Base-by-base conservation (phyloP, 2,888 invertebrate species). In the Pammene aurita region DNA sequence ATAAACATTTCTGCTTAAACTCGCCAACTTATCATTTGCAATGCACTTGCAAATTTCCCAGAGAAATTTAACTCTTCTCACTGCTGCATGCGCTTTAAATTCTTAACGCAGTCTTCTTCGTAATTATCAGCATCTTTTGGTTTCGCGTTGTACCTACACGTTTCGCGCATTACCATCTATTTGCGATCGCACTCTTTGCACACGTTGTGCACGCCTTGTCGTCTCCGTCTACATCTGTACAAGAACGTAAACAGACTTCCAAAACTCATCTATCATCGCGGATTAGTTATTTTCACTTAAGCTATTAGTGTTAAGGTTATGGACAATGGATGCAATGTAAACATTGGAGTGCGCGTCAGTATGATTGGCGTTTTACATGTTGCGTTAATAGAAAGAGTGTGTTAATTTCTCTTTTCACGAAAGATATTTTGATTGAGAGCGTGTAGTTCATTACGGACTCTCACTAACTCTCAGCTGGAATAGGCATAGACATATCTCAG, bases 121-220 rank as follows among this genome's bases (percentile, higher is more conserved):
- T 65, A 58, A 60, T 69, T 69, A 60, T 55, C 38, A 48, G 54
- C 26, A 46, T 48, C 34, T 50, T 60, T 71, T 26, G 52, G 62
- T 60, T 72, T 55, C 11, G 42, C 34, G 73, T 69, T 71, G 72
- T 72, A 74, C 26, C 26, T 26, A 26, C 80, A 79, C 76, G 81
- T 74, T 78, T 78, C 70, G 72, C 73, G 76, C 77, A 81, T 80
- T 79, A 79, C 69, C 75, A 75, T 76, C 72, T 76, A 75, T 76
- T 77, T 78, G 73, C 77, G 73, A 74, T 78, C 76, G 73, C 66
- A 62, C 60, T 73, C 72, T 77, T 75, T 74, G 72, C 74, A 72
- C 75, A 75, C 78, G 74, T 78, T 76, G 72, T 74, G 73, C 69
- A 74, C 78, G 75, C 78, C 77, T 72, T 75, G 76, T 77, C 72